These are phyloP conservation scores for Chironex yamaguchii DNA, from an alignment of 30 jellyfish, hydroid and myxozoan species.

Conservation along the genomic window DNA sequence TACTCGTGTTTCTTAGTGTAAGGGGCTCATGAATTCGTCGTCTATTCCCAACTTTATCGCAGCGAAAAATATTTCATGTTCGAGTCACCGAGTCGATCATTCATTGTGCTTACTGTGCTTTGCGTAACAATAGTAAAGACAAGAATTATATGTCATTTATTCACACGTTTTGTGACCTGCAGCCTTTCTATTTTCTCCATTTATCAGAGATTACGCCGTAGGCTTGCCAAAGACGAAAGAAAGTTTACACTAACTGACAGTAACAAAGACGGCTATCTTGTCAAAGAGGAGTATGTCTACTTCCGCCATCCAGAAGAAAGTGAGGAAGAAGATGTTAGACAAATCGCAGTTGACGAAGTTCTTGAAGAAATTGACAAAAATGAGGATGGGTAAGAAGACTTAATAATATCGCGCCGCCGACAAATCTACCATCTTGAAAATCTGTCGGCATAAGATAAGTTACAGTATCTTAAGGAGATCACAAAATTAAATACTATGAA, in stretches of 20 bases:
- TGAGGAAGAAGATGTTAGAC: conserved; percentile 43
- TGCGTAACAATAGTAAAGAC: too few relatives aligned
- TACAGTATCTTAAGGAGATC: too few relatives aligned
- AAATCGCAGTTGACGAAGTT: conserved; percentile 90
- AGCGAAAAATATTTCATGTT: too few relatives aligned
- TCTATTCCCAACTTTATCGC: too few relatives aligned
- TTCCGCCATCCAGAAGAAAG: conserved; percentile 99
- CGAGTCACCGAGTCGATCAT: too few relatives aligned
- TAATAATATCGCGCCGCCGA: not conserved
- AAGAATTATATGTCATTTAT: too few relatives aligned
- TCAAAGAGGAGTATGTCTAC: conserved; percentile 80
- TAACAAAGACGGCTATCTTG: conserved; percentile 74
- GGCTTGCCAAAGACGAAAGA: conserved; percentile 70
- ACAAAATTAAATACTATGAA: too few relatives aligned
- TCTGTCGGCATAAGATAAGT: not conserved
- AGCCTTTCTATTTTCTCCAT: too few relatives aligned
- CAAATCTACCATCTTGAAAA: not conserved
- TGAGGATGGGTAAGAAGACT: conserved; percentile 70
- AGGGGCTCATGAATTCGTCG: too few relatives aligned
- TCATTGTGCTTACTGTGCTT: too few relatives aligned
- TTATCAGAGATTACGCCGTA: too few relatives aligned
- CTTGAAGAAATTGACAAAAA: conserved; percentile 91
- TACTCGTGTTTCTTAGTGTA: too few relatives aligned
- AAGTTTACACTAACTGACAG: conserved; percentile 80
- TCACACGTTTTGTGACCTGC: not conserved